Percentiles rank a stretch among this genome's conserved stretches.
These are phyloP conservation scores for Minunthozetes semirufus DNA, from an alignment of 2,888 invertebrate species.

Conservation along the genomic window DNA sequence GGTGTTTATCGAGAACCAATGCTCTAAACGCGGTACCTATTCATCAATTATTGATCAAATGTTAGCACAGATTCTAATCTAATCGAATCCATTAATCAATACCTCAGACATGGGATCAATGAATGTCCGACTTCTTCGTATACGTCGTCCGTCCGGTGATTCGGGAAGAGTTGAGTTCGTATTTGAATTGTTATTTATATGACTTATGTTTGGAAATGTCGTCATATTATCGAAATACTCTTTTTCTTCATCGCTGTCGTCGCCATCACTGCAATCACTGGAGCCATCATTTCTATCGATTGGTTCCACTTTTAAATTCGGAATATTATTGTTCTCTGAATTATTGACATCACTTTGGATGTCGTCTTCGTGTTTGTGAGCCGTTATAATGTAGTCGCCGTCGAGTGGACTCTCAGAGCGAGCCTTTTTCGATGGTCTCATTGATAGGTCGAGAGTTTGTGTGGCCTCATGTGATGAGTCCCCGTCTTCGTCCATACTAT, in stretches of 20 bases:
- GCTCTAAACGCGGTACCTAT: constrained; percentile 47
- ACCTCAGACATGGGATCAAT: constrained; percentile 97
- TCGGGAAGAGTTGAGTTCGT: constrained; percentile 35
- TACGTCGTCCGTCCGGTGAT: constrained; percentile 36
- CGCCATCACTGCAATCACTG: constrained; percentile 29
- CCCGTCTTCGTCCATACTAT: constrained; percentile 36
- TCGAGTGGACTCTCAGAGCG: constrained; percentile 35
- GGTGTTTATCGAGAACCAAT: constrained; percentile 46
- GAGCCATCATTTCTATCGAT: constrained; percentile 28
- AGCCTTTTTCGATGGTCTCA: constrained; percentile 38
- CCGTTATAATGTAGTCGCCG: constrained; percentile 35
- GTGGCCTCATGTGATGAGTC: constrained; percentile 38
- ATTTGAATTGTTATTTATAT: not conserved
- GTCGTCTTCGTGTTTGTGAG: constrained; percentile 38
- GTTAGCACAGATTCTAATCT: constrained; percentile 42
- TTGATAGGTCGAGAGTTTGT: constrained; percentile 42
- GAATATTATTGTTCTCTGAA: not conserved
- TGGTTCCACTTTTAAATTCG: constrained; percentile 12
- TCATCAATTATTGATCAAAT: not conserved
- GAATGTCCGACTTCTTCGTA: constrained; percentile 81
- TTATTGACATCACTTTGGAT: constrained; percentile 27
- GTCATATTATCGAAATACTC: constrained; percentile 28
- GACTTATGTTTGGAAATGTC: not conserved
- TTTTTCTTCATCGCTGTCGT: constrained; percentile 35
- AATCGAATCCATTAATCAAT: constrained; percentile 43